Base-by-base conservation (phyloP, 2,113 vertebrate species). In the Corythaeola cristata region DNA sequence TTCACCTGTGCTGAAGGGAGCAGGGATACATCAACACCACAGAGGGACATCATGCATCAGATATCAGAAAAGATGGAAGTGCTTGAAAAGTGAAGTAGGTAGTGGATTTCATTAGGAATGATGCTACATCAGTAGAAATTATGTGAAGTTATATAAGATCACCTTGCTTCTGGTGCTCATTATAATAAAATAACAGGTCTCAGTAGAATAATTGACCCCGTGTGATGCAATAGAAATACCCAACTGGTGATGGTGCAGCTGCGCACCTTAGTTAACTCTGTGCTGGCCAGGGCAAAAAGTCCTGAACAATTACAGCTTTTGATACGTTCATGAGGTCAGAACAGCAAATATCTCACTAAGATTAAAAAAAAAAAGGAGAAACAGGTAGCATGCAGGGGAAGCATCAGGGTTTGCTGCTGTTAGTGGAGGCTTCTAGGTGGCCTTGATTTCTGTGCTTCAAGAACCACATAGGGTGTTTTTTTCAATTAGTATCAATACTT, bases 121-220 rank as follows among this genome's bases (percentile, higher is more conserved):
- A 73, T 53, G 53, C 30, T 11, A 32, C 37, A 62, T 35, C 27
- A 30, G 22, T 23, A 68, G 77, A 82, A 83, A 60, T 75, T 74
- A 71, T 56, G 74, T 0, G 0, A 87, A 45, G 35, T 69, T 75
- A 21, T 24, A 9, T 12, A 88, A 85, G n/a, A 76, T 69, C 53
- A 49, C 28, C 49, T 74, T 88, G 39, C 53, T 87, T 75, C 62
- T 82, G 50, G 89, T 89, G 84, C 74, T 95, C 84, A 67, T 88
- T 89, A 68, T 44, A 75, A 81, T 33, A 93, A 93, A 95, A 89
- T 58, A 78, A 88, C 63, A 96, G 71, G 84, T 81, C 62, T 71
- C 58, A 5, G 66, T 26, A 86, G 60, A 84, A 26, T 69, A 75
- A 84, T 52, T 92, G 60, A 18, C 69, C n/a, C 35, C n/a, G 30